Evolutionary conservation across 2,113 vertebrate species (phyloP).

Genomic region (Gymnogyps californianus): DNA sequence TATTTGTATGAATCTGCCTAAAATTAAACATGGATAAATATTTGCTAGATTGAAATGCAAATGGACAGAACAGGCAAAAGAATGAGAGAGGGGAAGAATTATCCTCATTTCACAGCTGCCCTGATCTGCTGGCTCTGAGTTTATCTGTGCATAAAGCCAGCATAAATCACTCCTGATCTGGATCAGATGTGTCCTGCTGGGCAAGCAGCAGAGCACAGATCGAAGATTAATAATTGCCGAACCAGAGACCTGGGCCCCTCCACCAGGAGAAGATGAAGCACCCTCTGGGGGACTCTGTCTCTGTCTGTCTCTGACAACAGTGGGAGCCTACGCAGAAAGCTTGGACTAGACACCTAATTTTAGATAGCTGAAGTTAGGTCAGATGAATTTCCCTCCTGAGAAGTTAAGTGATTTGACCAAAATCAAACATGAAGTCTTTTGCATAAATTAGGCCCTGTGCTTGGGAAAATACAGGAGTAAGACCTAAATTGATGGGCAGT

Average conservation of each 20-base stretch:
- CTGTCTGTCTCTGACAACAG: not conserved
- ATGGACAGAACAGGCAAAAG: not conserved
- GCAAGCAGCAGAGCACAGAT: slow-evolving; percentile 26
- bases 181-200: slow-evolving; percentile 57
- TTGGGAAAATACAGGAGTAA: not conserved
- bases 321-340: not conserved
- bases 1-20: not conserved
- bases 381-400: slow-evolving; percentile 27
- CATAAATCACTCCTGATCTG: slow-evolving; percentile 49
- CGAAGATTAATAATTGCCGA: slow-evolving; percentile 15
- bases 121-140: not conserved
- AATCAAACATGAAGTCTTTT: not conserved
- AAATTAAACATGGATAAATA: not conserved
- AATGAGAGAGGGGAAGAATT: not conserved
- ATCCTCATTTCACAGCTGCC: not conserved
- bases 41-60: not conserved
- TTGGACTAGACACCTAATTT: not conserved
- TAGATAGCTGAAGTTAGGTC: not conserved
- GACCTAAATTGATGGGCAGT: not conserved
- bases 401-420: not conserved
- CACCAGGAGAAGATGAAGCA: slow-evolving; percentile 43
- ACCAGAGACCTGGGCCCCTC: not conserved
- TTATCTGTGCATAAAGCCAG: slow-evolving; percentile 3
- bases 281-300: slow-evolving; percentile 1
- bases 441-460: not conserved